Conservation (phyloP, 2,888 invertebrate species). For the Thelaira solivaga region DNA sequence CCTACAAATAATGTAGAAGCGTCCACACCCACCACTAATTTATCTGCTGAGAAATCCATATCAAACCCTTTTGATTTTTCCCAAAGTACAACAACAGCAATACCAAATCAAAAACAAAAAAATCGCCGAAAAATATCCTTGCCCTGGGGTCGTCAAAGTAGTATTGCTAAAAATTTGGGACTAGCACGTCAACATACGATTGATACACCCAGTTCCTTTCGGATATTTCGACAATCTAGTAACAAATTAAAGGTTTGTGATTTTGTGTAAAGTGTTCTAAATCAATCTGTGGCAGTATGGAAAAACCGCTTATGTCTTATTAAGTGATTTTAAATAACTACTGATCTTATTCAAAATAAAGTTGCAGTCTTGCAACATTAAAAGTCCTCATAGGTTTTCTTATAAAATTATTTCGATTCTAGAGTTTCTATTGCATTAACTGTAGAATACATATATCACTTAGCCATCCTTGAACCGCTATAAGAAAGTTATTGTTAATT, state of each 20-base stretch:
- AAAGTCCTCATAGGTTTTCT: too few species aligned
- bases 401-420: too few species aligned
- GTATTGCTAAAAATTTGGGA: constrained; percentile 85
- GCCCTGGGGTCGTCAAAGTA: constrained; percentile 92
- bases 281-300: too few species aligned
- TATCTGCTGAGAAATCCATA: constrained; percentile 55
- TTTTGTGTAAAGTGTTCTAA: neutral
- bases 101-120: constrained; percentile 79
- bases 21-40: constrained; percentile 52
- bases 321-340: too few species aligned
- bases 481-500: too few species aligned
- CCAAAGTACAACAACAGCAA: constrained; percentile 60
- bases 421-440: too few species aligned
- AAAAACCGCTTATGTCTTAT: too few species aligned
- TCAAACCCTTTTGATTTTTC: constrained; percentile 63
- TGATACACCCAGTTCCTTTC: constrained; percentile 91
- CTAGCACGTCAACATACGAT: constrained; percentile 92
- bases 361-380: too few species aligned
- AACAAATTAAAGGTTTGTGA: constrained; percentile 77
- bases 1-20: constrained; percentile 30
- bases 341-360: too few species aligned
- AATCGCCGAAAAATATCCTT: constrained; percentile 90
- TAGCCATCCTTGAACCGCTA: too few species aligned
- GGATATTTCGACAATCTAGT: constrained; percentile 82
- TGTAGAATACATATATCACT: too few species aligned